A percentile compares a stretch with the other conserved stretches of the same genome.
Evolutionary conservation across 2,797 vertebrate genomes (phyloP).

Genomic region (Urosaurus nigricauda): DNA sequence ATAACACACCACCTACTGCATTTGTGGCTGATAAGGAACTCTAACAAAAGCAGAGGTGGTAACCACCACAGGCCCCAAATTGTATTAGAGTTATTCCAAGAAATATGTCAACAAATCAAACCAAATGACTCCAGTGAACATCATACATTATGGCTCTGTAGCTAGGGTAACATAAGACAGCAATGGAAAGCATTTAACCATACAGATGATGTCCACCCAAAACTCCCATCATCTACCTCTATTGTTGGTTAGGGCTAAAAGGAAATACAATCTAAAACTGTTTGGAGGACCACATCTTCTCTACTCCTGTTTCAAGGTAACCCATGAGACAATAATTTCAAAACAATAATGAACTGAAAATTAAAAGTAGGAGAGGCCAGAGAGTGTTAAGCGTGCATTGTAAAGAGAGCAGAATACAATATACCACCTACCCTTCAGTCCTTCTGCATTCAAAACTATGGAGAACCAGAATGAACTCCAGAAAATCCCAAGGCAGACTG

Average conservation of each 20-base stretch:
- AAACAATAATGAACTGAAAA: neutral
- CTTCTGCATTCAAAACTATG: neutral
- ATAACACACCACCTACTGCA: neutral
- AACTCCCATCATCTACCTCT: neutral
- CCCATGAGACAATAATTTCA: neutral
- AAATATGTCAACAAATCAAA: no score
- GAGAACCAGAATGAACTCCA: neutral
- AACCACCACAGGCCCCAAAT: neutral
- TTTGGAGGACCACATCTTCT: neutral
- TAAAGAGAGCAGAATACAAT: neutral
- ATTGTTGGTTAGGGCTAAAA: neutral
- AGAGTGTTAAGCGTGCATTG: no score
- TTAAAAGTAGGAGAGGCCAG: neutral
- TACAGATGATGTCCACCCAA: neutral
- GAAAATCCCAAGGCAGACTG: neutral
- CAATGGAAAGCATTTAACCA: neutral
- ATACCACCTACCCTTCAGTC: neutral
- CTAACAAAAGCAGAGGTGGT: neutral
- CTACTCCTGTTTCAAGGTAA: neutral
- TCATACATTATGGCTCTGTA: no score
- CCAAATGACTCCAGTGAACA: no score
- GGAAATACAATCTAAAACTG: neutral
- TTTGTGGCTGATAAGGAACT: neutral
- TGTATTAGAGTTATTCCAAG: neutral
- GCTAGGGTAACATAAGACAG: neutral